These are phyloP conservation scores for Micrastur ruficollis DNA, from an alignment of 2,797 vertebrate species.

Conservation along the genomic window DNA sequence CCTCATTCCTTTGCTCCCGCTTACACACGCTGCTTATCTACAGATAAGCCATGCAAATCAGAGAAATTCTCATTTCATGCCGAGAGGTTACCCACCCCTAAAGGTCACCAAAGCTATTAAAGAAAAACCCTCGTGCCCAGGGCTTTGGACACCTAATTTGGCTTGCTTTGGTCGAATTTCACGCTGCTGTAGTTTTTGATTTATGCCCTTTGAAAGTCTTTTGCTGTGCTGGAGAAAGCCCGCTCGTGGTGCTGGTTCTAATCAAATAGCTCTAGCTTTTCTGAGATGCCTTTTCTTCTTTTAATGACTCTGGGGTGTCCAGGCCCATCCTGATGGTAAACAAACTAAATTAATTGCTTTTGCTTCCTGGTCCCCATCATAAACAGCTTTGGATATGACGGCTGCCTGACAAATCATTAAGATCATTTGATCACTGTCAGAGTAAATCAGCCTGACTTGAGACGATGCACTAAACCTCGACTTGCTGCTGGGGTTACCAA, in stretches of 20 bases:
- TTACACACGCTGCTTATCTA: neutral
- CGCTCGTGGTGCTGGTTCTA: neutral
- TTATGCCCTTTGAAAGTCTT: conserved; percentile 18
- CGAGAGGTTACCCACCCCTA: neutral
- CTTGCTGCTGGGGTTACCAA: neutral
- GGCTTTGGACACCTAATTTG: conserved; percentile 44
- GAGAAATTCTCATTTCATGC: conserved; percentile 8
- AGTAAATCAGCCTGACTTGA: conserved; percentile 21
- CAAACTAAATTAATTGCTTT: conserved; percentile 41
- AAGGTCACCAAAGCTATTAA: conserved; percentile 37
- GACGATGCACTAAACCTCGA: neutral
- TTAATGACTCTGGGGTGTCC: conserved; percentile 5
- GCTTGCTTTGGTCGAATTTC: conserved; percentile 46
- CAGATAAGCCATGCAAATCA: neutral
- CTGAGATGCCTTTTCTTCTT: neutral
- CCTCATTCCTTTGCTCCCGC: neutral
- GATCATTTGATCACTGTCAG: conserved; percentile 36
- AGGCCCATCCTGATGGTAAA: conserved; percentile 3
- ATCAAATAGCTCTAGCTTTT: conserved; percentile 4
- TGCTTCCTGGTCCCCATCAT: neutral
- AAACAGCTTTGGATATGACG: neutral
- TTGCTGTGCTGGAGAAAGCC: neutral
- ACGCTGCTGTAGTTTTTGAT: conserved; percentile 29
- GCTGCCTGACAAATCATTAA: conserved; percentile 15
- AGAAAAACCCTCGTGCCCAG: neutral